Conservation (phyloP, 1,140 invertebrate species). For the Centruroides vittatus region DNA sequence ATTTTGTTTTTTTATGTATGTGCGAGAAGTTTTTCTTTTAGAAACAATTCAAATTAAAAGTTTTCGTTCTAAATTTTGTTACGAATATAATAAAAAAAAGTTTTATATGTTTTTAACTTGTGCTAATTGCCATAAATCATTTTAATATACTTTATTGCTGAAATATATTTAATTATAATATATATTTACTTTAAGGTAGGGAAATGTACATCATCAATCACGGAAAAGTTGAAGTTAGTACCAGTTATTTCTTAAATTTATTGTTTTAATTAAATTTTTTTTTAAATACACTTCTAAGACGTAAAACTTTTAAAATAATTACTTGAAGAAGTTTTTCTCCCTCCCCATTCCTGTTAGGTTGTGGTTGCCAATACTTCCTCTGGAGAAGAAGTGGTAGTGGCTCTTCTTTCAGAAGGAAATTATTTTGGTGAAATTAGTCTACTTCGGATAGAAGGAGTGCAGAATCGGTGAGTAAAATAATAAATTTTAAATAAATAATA, state of each 20-base stretch:
- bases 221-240: slow-evolving; percentile 85
- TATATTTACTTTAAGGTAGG: slow-evolving; percentile 3
- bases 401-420: slow-evolving; percentile 13
- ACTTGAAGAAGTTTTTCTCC: no score
- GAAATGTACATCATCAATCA: slow-evolving; percentile 81
- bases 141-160: background rate
- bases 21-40: background rate
- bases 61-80: no score
- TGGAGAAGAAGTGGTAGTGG: slow-evolving; percentile 4
- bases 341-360: background rate
- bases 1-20: background rate
- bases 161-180: background rate
- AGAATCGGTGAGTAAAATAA: slow-evolving; percentile 7
- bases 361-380: slow-evolving; percentile 8
- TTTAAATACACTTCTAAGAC: no score
- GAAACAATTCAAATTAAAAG: no score
- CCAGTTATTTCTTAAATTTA: background rate
- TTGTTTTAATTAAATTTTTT: no score
- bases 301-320: no score
- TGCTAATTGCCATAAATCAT: background rate
- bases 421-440: slow-evolving; percentile 16
- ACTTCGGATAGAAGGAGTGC: slow-evolving; percentile 12
- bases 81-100: no score
- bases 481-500: background rate
- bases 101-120: background rate